Percentiles rank a stretch among this genome's conserved stretches.
phyloP scores from a whole-genome alignment of 2,113 vertebrate species.

The Irena cyanogastra region DNA sequence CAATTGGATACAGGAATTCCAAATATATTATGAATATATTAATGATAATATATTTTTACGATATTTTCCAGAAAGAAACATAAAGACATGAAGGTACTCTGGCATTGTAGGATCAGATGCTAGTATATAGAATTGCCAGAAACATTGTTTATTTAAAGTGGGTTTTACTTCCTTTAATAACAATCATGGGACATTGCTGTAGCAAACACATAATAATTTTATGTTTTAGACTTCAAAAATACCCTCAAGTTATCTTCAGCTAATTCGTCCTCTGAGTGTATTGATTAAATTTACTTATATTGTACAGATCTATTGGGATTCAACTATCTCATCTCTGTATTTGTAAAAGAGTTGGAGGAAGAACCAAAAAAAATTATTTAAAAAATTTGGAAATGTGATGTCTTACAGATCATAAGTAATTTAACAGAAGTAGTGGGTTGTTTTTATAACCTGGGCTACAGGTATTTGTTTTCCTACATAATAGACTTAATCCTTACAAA shows the following conservation, averaged over 20 bases:
- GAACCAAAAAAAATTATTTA: not conserved
- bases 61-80: not conserved
- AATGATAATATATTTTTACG: not conserved
- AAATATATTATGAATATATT: not conserved
- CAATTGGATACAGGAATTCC: not conserved
- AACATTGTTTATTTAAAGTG: slow-evolving; percentile 32
- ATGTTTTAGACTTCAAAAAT: slow-evolving; percentile 14
- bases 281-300: slow-evolving; percentile 50
- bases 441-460: not conserved
- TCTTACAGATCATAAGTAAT: not conserved
- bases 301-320: too few relatives aligned
- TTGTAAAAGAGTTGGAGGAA: not conserved
- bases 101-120: not conserved
- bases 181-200: not conserved
- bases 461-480: not conserved
- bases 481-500: not conserved
- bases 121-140: not conserved
- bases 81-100: not conserved
- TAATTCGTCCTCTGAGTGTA: slow-evolving; percentile 28
- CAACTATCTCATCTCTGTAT: not conserved
- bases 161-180: slow-evolving; percentile 30
- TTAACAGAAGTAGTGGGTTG: not conserved
- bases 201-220: not conserved
- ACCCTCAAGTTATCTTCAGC: not conserved
- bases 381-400: not conserved